Percentiles rank a stretch among this genome's conserved stretches.
These are phyloP conservation scores for Tachysurus vachellii DNA, from an alignment of 2,113 vertebrate genomes.

Conservation along the genomic window DNA sequence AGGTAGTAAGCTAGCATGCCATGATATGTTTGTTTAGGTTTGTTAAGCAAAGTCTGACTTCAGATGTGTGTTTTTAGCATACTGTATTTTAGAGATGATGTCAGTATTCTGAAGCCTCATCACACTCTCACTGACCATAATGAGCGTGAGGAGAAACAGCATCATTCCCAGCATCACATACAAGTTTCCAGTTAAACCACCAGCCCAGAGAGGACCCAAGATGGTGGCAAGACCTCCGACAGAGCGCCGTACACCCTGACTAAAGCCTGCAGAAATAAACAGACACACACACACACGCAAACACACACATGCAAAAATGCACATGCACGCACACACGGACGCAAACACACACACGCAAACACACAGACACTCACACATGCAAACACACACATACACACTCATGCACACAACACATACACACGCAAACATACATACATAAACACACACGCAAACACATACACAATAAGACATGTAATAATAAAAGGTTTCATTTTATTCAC, in stretches of 20 bases:
- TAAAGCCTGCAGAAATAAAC: constrained; percentile 71
- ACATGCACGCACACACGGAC: too few relatives aligned
- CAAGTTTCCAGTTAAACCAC: constrained; percentile 76
- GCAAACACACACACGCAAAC: too few relatives aligned
- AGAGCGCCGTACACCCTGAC: constrained; percentile 79
- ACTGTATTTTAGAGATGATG: not conserved
- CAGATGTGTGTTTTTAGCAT: too few relatives aligned
- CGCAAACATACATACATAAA: not conserved
- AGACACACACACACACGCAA: not conserved
- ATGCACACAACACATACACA: not conserved
- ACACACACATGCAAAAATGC: not conserved
- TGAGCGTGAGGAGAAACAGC: constrained; percentile 76
- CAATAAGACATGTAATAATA: not conserved
- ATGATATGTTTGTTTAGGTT: too few relatives aligned
- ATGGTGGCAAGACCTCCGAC: constrained; percentile 82
- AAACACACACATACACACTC: too few relatives aligned
- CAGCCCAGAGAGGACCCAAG: constrained; percentile 82
- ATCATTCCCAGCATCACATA: constrained; percentile 82
- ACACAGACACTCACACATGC: too few relatives aligned
- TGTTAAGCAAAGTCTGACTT: not conserved
- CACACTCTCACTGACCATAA: constrained; percentile 69
- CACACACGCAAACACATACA: not conserved
- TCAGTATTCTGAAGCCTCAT: not conserved
- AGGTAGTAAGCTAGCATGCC: too few relatives aligned
- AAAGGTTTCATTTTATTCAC: not conserved